These are phyloP conservation scores for Telmatochromis sp. DNA, from an alignment of 2,113 vertebrate genomes.

Conservation along the genomic window DNA sequence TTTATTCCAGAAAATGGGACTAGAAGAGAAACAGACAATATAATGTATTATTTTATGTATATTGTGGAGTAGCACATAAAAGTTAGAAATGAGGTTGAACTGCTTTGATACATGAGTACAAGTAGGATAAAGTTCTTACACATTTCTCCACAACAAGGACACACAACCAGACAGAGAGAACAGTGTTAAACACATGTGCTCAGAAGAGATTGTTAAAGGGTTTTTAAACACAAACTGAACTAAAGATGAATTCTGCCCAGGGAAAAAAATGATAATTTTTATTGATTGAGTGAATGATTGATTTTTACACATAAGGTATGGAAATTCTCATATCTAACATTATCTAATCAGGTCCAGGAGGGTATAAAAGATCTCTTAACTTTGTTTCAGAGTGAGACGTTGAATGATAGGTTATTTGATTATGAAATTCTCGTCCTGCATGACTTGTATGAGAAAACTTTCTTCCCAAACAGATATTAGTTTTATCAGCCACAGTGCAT, in stretches of 20 bases:
- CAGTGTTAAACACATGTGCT: not conserved
- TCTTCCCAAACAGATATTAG: not conserved
- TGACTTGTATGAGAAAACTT: not conserved
- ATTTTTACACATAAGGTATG: not conserved
- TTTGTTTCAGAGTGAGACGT: not conserved
- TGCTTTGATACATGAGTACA: not conserved
- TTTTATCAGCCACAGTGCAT: not conserved
- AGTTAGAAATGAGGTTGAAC: not conserved
- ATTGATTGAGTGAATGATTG: not conserved
- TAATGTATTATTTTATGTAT: not conserved
- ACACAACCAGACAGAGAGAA: not conserved
- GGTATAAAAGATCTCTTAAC: not conserved
- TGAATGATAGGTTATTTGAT: not conserved
- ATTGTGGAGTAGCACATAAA: not conserved
- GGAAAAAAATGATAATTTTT: not conserved
- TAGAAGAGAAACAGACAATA: constrained; percentile 28
- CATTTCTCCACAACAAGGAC: not conserved
- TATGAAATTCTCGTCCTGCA: not conserved
- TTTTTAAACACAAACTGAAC: not conserved
- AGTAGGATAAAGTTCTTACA: not conserved
- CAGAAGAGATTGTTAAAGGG: not conserved
- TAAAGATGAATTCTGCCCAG: not conserved
- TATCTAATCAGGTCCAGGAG: not conserved
- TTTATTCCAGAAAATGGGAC: constrained; percentile 89
- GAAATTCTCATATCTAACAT: not conserved